These are phyloP conservation scores for Ptilonorhynchus violaceus DNA, from an alignment of 2,113 vertebrate species.

Conservation along the genomic window DNA sequence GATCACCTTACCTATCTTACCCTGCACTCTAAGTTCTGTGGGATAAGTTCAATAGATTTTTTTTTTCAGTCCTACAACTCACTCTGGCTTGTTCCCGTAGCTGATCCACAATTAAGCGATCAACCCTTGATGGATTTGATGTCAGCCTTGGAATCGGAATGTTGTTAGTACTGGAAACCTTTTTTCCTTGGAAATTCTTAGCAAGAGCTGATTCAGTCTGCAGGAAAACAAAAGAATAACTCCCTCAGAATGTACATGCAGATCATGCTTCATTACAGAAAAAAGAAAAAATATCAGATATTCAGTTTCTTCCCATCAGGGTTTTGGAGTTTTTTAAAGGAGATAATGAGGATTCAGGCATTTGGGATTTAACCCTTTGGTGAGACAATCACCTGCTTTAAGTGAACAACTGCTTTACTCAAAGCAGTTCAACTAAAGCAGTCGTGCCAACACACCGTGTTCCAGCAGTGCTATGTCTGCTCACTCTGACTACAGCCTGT, in stretches of 20 bases:
- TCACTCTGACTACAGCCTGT: slow-evolving; percentile 4
- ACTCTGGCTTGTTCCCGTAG: slow-evolving; percentile 83
- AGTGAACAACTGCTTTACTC: neutral
- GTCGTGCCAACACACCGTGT: neutral
- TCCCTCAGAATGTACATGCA: neutral
- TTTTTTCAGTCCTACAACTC: slow-evolving; percentile 46
- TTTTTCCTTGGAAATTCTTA: slow-evolving; percentile 79
- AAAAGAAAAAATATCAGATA: neutral
- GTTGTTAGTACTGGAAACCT: slow-evolving; percentile 80
- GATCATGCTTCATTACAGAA: neutral
- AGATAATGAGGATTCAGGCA: neutral
- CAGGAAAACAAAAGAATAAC: slow-evolving; percentile 54
- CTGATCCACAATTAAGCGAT: slow-evolving; percentile 84
- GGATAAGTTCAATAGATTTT: neutral
- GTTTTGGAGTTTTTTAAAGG: neutral
- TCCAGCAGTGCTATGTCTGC: neutral
- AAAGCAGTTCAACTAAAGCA: neutral
- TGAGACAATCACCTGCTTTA: neutral
- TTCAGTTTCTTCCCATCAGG: neutral
- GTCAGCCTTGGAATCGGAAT: slow-evolving; percentile 77
- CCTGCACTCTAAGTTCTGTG: neutral
- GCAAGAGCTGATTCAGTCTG: slow-evolving; percentile 80
- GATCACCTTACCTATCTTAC: neutral
- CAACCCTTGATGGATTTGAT: slow-evolving; percentile 81
- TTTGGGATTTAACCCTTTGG: neutral